Evolutionary conservation across 2,888 invertebrate species (phyloP).

Genomic region (Xestia ashworthii): DNA sequence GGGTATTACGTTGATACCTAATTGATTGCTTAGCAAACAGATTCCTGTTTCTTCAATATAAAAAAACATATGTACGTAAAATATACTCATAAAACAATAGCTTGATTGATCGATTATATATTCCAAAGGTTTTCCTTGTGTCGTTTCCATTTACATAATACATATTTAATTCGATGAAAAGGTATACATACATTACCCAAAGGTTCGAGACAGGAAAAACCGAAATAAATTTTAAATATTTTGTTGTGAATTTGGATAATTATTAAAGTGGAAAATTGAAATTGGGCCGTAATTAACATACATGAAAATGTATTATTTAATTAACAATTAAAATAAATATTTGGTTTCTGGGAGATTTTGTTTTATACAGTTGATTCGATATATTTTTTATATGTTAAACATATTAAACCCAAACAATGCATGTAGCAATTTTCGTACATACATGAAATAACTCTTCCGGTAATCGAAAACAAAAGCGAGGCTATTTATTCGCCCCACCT

Average conservation of each 20-base stretch:
- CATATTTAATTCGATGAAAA: constrained; percentile 57
- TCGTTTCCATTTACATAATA: constrained; percentile 59
- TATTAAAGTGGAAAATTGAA: constrained; percentile 10
- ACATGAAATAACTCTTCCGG: not conserved
- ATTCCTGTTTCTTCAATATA: constrained; percentile 24
- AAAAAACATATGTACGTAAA: constrained; percentile 27
- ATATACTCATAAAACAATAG: constrained; percentile 39
- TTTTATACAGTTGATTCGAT: not conserved
- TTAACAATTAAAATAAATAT: not conserved
- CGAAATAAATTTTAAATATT: constrained; percentile 36
- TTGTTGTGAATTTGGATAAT: constrained; percentile 14
- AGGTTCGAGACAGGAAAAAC: constrained; percentile 22
- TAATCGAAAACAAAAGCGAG: not conserved
- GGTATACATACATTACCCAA: constrained; percentile 47
- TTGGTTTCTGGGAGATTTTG: not conserved
- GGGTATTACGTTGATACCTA: constrained; percentile 10
- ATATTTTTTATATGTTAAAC: not conserved
- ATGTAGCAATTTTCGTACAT: not conserved
- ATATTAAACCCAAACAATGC: no score
- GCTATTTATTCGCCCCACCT: not conserved
- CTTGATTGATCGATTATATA: constrained; percentile 61
- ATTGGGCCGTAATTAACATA: constrained; percentile 12
- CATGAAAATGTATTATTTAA: not conserved
- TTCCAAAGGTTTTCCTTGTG: constrained; percentile 43
- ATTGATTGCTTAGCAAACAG: constrained; percentile 50